Base-by-base conservation (phyloP, 2,797 vertebrate genomes). In the Helostoma temminkii region DNA sequence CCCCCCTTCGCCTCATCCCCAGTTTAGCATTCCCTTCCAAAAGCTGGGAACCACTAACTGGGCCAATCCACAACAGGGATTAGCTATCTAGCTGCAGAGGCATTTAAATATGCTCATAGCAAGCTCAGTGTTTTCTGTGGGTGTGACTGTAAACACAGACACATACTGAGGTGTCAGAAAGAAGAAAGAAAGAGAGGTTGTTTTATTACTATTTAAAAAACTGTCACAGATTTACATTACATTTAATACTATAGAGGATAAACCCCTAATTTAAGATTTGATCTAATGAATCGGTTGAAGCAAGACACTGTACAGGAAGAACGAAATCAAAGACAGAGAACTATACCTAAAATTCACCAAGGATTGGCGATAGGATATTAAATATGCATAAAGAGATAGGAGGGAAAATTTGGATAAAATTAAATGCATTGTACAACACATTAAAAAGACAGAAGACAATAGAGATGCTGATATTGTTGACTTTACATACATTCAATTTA, bases 41-140 rank as follows among this genome's bases (percentile, higher is more conserved):
- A 91, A 87, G 70, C 81, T 76, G 80, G 74, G 86, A 89, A 76
- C 81, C 77, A 85, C 82, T 86, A 92, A 91, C 85, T 91, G 89
- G 91, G 91, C 90, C 89, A 90, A 85, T 88, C 87, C 91, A 90
- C 90, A 88, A 86, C 87, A 86, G 89, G 90, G 90, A 91, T 90
- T 91, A 90, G 83, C 81, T 60, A 75, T 84, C 66, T 64, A 58
- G 78, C 89, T 90, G 84, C 85, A 82, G 78, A 85, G 82, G 84
- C 81, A 85, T 88, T 88, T 88, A 83, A 83, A 85, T 84, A 75
- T 77, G 84, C 79, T 80, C 81, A 74, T 63, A 74, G 82, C 52
- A 45, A 82, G 82, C 69, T 10, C 81, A n/a, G 64, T 24, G 64
- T 74, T 83, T 81, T 60, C 80, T 74, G 82, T 86, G 78, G 85